Evolutionary conservation across 2,797 vertebrate species (phyloP).

Genomic region (Enteromius radiatus): DNA sequence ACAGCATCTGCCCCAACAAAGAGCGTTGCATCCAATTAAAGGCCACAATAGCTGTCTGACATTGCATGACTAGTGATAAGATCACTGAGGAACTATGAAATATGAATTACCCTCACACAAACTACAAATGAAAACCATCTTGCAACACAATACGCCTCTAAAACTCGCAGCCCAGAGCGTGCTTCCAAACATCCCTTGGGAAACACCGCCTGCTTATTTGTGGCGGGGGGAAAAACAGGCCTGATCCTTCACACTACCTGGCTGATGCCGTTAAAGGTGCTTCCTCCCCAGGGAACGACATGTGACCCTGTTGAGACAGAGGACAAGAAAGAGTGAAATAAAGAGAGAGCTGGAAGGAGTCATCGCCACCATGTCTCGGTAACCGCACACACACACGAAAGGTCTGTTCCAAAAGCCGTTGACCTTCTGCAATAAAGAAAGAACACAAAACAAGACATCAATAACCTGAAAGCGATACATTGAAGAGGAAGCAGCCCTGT

Average conservation of each 20-base stretch:
- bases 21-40: slow-evolving; percentile 7
- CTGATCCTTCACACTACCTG: slow-evolving; percentile 46
- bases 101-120: slow-evolving; percentile 25
- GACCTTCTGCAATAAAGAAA: slow-evolving; percentile 72
- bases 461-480: slow-evolving; percentile 75
- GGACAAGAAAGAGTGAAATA: slow-evolving; percentile 27
- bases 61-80: slow-evolving; percentile 5
- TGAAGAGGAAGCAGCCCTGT: slow-evolving; percentile 72
- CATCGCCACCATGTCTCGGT: slow-evolving; percentile 30
- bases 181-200: slow-evolving; percentile 27
- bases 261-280: slow-evolving; percentile 57
- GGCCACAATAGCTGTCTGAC: slow-evolving; percentile 11
- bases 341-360: slow-evolving; percentile 40
- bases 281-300: slow-evolving; percentile 55
- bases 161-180: slow-evolving; percentile 24
- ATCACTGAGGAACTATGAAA: slow-evolving; percentile 20
- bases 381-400: slow-evolving; percentile 59
- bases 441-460: slow-evolving; percentile 75
- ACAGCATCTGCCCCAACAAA: slow-evolving; percentile 64
- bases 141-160: slow-evolving; percentile 16
- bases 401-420: slow-evolving; percentile 69
- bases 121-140: slow-evolving; percentile 21
- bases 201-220: slow-evolving; percentile 37
- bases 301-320: slow-evolving; percentile 43
- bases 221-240: slow-evolving; percentile 41